phyloP scores from a whole-genome alignment of 2,113 vertebrate species.

The Amblyornis subalaris region DNA sequence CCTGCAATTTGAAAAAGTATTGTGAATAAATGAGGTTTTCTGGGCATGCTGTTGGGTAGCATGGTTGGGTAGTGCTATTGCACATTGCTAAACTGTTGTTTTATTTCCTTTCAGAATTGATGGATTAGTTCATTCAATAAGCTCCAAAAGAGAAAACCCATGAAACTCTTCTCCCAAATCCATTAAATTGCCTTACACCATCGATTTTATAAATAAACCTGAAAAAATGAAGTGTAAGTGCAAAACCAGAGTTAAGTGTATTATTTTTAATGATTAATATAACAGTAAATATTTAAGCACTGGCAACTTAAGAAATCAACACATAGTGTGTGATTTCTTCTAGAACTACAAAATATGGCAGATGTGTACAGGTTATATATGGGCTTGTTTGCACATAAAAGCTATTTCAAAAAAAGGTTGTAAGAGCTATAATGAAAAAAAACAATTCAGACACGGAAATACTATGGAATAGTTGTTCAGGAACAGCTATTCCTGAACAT shows the following conservation, averaged over 20 bases:
- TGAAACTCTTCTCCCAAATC: neutral
- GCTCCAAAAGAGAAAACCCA: neutral
- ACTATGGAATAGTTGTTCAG: neutral
- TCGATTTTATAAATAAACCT: neutral
- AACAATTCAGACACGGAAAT: neutral
- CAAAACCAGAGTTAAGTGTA: neutral
- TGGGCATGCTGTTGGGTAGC: neutral
- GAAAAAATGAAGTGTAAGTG: neutral
- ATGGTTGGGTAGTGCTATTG: neutral
- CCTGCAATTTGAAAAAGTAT: neutral
- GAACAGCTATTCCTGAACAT: neutral
- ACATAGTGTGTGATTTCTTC: neutral
- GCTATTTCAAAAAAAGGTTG: neutral
- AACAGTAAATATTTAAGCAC: neutral
- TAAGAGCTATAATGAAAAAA: neutral
- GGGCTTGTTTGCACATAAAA: neutral
- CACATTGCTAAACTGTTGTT: neutral
- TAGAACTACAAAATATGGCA: neutral
- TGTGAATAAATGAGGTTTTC: neutral
- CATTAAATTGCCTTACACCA: neutral
- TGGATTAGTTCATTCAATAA: neutral
- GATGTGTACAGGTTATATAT: neutral
- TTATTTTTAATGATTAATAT: neutral
- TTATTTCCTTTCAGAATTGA: constrained; percentile 5
- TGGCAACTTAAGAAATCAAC: neutral